A percentile compares a stretch with the other conserved stretches of the same genome.
Evolutionary conservation across 1,140 invertebrate genomes (phyloP).

Genomic region (Cataglyphis hispanica): DNA sequence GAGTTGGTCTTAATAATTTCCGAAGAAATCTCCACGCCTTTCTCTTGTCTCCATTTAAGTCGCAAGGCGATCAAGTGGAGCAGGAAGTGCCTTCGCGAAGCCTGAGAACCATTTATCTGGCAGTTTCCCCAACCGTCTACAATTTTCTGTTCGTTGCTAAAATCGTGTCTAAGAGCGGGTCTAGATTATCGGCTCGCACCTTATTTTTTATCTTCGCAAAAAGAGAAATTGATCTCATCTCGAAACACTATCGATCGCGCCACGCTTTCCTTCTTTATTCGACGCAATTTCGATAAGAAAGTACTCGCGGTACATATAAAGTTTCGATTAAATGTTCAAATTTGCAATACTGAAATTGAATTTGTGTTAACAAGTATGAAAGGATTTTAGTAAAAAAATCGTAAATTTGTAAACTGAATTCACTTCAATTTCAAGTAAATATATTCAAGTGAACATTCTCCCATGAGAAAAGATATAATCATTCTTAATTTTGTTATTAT

Average conservation of each 20-base stretch:
- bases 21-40: constrained; percentile 74
- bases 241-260: constrained; percentile 4
- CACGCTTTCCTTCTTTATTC: not conserved
- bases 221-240: not conserved
- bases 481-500: not conserved
- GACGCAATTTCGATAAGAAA: not conserved
- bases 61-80: constrained; percentile 70
- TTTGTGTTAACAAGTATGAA: not conserved
- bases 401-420: constrained; percentile 5
- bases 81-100: constrained; percentile 67
- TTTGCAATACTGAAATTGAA: not conserved
- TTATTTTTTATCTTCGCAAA: constrained; percentile 27
- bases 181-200: constrained; percentile 15
- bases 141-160: constrained; percentile 65
- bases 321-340: not conserved
- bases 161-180: constrained; percentile 51
- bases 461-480: not conserved
- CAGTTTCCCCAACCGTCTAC: constrained; percentile 67
- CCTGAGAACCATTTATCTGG: constrained; percentile 71
- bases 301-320: not conserved
- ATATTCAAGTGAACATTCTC: not conserved
- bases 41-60: constrained; percentile 73
- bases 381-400: not conserved
- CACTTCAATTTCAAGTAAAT: not conserved
- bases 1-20: constrained; percentile 70